These are phyloP conservation scores for Acomys russatus DNA, from an alignment of 2,797 vertebrate species.

Conservation along the genomic window DNA sequence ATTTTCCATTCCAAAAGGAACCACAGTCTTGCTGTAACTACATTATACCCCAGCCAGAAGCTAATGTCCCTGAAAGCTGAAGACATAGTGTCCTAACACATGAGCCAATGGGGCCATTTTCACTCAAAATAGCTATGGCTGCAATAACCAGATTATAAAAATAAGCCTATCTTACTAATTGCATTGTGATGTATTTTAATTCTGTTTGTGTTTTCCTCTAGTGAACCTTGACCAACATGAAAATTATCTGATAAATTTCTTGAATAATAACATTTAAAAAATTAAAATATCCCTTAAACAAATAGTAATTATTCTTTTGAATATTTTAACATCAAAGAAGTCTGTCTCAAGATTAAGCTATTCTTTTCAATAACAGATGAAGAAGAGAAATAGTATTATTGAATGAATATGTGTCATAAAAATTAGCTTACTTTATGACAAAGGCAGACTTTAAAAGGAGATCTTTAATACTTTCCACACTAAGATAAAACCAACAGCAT, in stretches of 20 bases:
- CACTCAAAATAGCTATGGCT: neutral
- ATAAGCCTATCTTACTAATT: neutral
- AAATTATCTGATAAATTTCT: neutral
- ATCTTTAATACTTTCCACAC: neutral
- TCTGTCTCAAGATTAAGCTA: neutral
- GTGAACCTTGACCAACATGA: neutral
- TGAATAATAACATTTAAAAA: neutral
- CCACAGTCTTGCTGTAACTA: too few species aligned
- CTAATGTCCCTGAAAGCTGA: too few species aligned
- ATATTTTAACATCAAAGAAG: neutral
- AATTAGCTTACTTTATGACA: constrained; percentile 20
- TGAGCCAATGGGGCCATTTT: neutral
- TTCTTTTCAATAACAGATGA: neutral
- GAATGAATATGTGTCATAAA: constrained; percentile 59
- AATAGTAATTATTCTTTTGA: constrained; percentile 41
- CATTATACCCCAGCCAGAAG: too few species aligned
- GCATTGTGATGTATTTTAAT: neutral
- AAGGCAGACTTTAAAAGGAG: neutral
- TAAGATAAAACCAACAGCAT: neutral
- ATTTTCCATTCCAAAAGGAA: too few species aligned
- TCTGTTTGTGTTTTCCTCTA: neutral
- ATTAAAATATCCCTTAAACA: constrained; percentile 33
- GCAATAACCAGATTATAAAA: neutral
- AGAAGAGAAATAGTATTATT: neutral
- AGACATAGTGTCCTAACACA: too few species aligned